A percentile compares a stretch with the other conserved stretches of the same genome.
phyloP scores from a whole-genome alignment of 2,888 invertebrate species.

The Drosophila prostipennis region DNA sequence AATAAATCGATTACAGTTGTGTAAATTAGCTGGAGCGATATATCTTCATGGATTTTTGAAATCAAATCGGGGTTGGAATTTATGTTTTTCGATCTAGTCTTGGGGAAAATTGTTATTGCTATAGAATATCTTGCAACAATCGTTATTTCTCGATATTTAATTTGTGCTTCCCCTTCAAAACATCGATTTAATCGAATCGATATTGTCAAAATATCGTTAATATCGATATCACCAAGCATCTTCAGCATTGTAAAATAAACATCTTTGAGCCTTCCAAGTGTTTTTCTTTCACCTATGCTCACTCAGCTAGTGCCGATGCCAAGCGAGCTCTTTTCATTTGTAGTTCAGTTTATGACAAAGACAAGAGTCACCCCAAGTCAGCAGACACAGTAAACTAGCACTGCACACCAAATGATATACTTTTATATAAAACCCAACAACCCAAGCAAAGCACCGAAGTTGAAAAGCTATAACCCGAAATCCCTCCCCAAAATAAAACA shows the following conservation, averaged over 20 bases:
- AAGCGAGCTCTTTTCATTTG: constrained; percentile 48
- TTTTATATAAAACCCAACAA: constrained; percentile 7
- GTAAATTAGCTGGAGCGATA: background rate
- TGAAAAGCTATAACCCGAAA: constrained; percentile 51
- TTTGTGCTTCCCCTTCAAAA: too few relatives aligned
- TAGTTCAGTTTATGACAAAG: constrained; percentile 17
- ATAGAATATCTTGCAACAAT: too few relatives aligned
- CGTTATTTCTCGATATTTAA: too few relatives aligned
- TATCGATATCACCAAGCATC: constrained; percentile 19
- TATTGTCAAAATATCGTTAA: too few relatives aligned
- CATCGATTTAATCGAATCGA: too few relatives aligned
- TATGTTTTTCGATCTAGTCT: too few relatives aligned
- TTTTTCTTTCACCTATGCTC: constrained; percentile 31
- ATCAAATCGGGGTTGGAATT: too few relatives aligned
- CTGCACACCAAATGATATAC: constrained; percentile 22
- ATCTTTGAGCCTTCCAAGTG: constrained; percentile 35
- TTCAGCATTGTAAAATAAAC: constrained; percentile 61
- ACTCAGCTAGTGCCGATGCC: constrained; percentile 33
- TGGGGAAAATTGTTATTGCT: too few relatives aligned
- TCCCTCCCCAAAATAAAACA: constrained; percentile 9
- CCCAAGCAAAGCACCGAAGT: constrained; percentile 16
- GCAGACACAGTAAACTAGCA: constrained; percentile 28
- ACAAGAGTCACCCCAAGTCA: constrained; percentile 8
- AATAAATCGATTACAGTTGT: constrained; percentile 1
- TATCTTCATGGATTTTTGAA: too few relatives aligned